These are phyloP conservation scores for Monochamus saltuarius DNA, from an alignment of 1,140 invertebrate species.

Conservation along the genomic window DNA sequence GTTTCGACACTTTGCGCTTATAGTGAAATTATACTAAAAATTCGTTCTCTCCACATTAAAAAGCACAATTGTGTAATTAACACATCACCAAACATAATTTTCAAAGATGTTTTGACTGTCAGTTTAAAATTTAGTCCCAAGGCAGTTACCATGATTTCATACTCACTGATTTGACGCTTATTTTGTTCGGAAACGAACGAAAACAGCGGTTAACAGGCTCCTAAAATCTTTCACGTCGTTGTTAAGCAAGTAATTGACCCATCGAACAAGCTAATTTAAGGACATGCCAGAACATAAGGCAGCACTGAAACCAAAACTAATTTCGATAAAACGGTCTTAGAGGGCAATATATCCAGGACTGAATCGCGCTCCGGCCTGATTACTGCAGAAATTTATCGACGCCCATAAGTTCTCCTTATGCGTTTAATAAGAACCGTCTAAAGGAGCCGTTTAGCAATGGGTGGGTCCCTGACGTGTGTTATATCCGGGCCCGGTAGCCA, in stretches of 20 bases:
- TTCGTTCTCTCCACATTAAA: too few species aligned
- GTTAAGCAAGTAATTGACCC: neutral
- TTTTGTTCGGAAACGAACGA: too few species aligned
- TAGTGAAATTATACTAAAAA: too few species aligned
- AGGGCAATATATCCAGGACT: constrained; percentile 2
- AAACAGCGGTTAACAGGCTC: too few species aligned
- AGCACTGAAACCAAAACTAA: constrained; percentile 12
- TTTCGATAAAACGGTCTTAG: neutral
- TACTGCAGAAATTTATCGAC: constrained; percentile 10
- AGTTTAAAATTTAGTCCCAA: too few species aligned
- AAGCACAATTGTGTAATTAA: too few species aligned
- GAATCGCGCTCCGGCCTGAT: constrained; percentile 11
- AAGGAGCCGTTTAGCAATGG: neutral
- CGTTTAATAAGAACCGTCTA: constrained; percentile 16
- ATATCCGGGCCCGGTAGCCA: constrained; percentile 15
- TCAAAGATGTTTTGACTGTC: too few species aligned
- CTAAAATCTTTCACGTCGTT: neutral
- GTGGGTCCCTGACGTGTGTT: constrained; percentile 15
- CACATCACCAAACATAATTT: too few species aligned
- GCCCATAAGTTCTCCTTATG: constrained; percentile 13
- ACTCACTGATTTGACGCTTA: too few species aligned
- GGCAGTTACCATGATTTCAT: too few species aligned
- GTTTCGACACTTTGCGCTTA: too few species aligned
- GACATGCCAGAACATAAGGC: neutral
- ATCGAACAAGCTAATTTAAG: constrained; percentile 9